These are phyloP conservation scores for Steinernema scapterisci DNA, from an alignment of 2,888 invertebrate species.

Conservation along the genomic window DNA sequence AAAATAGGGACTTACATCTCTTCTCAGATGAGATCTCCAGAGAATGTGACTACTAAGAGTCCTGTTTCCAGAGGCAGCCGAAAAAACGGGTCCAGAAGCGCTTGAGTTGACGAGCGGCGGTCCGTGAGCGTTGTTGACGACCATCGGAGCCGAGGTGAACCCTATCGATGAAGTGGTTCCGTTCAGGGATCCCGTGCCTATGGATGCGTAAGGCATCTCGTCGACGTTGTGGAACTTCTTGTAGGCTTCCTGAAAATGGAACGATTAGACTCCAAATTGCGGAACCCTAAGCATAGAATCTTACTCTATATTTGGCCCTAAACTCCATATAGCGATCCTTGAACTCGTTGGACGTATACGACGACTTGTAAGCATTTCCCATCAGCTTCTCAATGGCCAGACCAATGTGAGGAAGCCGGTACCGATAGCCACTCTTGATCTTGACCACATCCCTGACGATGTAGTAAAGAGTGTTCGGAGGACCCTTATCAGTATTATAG, in stretches of 20 bases:
- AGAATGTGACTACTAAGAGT: not conserved
- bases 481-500: slow-evolving; percentile 76
- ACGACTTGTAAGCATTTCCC: slow-evolving; percentile 94
- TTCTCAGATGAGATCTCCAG: not conserved
- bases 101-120: no score
- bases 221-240: no score
- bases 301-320: slow-evolving; percentile 14
- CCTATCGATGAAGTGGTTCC: not conserved
- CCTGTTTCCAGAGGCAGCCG: not conserved
- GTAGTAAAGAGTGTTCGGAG: slow-evolving; percentile 71
- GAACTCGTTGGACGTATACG: slow-evolving; percentile 91
- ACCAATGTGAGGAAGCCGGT: slow-evolving; percentile 75
- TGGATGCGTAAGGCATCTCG: not conserved
- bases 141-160: not conserved
- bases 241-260: no score
- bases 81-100: not conserved
- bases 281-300: slow-evolving; percentile 4
- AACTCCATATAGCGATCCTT: slow-evolving; percentile 53
- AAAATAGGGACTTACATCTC: not conserved
- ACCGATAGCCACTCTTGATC: slow-evolving; percentile 74
- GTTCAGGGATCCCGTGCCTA: slow-evolving; percentile 37
- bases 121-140: not conserved
- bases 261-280: no score
- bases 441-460: slow-evolving; percentile 90
- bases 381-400: slow-evolving; percentile 94